These are phyloP conservation scores for Prionailurus bengalensis DNA, from an alignment of 2,113 vertebrate species.

Conservation along the genomic window DNA sequence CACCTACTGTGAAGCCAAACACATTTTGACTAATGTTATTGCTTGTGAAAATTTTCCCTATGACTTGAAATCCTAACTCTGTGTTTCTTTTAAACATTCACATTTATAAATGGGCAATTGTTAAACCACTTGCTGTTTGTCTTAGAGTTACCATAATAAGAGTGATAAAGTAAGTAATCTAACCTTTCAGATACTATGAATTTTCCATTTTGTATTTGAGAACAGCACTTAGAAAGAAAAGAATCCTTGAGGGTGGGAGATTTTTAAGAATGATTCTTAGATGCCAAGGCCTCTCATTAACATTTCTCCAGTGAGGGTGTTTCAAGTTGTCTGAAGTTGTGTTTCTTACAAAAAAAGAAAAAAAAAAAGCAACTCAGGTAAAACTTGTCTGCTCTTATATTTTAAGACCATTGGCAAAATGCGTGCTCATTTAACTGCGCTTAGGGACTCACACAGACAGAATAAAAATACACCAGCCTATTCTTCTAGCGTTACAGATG, in stretches of 20 bases:
- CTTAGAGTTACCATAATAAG: conserved; percentile 63
- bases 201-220: conserved; percentile 75
- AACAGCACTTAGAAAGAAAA: conserved; percentile 68
- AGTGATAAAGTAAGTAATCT: conserved; percentile 62
- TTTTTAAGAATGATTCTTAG: conserved; percentile 64
- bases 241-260: conserved; percentile 59
- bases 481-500: neutral
- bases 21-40: conserved; percentile 72
- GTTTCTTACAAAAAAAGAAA: neutral
- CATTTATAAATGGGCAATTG: conserved; percentile 75
- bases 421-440: neutral
- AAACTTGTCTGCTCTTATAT: conserved; percentile 55
- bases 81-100: conserved; percentile 55
- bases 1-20: conserved; percentile 78
- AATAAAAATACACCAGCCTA: neutral
- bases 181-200: conserved; percentile 64
- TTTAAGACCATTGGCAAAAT: conserved; percentile 40
- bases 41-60: conserved; percentile 66
- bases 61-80: conserved; percentile 53
- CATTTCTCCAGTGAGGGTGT: conserved; percentile 39
- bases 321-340: conserved; percentile 66
- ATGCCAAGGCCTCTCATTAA: conserved; percentile 63
- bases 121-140: conserved; percentile 50
- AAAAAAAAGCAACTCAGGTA: conserved; percentile 9
- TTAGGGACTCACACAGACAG: conserved; percentile 38